Evolutionary conservation across 2,113 vertebrate genomes (phyloP), one percentile per base, ranked within the genome.

Genomic region (Sprattus sprattus): DNA sequence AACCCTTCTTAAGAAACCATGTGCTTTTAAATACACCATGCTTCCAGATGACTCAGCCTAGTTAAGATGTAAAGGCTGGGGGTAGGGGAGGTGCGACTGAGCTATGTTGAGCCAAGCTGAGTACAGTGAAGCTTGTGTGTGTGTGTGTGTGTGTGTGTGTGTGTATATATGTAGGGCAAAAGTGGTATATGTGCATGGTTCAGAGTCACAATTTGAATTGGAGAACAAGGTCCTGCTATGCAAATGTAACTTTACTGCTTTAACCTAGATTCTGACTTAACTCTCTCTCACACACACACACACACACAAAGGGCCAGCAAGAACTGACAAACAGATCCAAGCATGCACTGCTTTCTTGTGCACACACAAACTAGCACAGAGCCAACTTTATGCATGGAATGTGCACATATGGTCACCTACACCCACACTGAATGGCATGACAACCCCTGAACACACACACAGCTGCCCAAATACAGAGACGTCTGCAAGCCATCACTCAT

Each of bases 401-500:
- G 86, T 84, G 85, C 85, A 88, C 89, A 87, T 84, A 89, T 86
- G 81, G 84, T 54, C 45, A 44, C 47, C 28, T 50, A 83, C 88
- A 71, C 84, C 83, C 81, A 67, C 82, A 84, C 81, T 85, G 85
- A 90, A 83, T 85, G 47, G 87, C 88, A 85, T 85, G 71, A 85
- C 75, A 71, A 39, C 81, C 25, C 78, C 81, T 71, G 81, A 81
- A 84, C 60, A 83, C 60, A 83, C 25, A 88, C 86, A 89, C 82
- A 83, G 88, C 86, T 89, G 88, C 85, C 86, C 88, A 88, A 88
- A 90, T 88, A 90, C 84, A 92, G 82, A 85, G 83, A 91, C 84
- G 44, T 86, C 82, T 54, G 86, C 83, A 78, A 78, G 39, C 71
- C 15, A 11, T 78, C 71, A 78, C 28, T 78, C 71, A 78, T 78